phyloP scores from a whole-genome alignment of 2,888 invertebrate genomes.

The Holacanthella duospinosa region DNA sequence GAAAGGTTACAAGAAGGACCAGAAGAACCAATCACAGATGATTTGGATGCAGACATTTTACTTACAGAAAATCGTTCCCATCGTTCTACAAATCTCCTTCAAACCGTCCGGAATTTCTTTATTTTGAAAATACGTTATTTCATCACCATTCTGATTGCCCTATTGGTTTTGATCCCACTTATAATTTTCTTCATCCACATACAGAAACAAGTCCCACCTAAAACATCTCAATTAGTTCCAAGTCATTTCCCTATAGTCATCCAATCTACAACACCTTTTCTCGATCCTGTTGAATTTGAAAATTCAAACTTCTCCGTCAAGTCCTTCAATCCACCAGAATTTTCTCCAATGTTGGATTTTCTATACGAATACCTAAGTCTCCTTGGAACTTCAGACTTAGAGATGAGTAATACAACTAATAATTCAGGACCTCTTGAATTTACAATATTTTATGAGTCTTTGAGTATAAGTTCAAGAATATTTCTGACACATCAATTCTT shows the following conservation, averaged over 20 bases:
- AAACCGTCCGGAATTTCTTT: not conserved
- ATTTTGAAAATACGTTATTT: not conserved
- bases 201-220: not conserved
- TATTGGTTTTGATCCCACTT: not conserved
- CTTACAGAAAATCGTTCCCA: not conserved
- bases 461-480: not conserved
- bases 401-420: not conserved
- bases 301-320: not conserved
- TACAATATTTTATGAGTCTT: not conserved
- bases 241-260: not conserved
- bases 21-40: constrained; percentile 3
- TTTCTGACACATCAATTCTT: not conserved
- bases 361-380: not conserved
- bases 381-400: not conserved
- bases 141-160: not conserved
- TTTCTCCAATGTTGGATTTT: not conserved
- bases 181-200: not conserved
- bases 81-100: not conserved
- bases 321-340: not conserved
- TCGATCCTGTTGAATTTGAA: not conserved
- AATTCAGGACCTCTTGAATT: not conserved
- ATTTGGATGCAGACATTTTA: not conserved
- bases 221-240: too few species aligned
- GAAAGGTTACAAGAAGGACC: not conserved
- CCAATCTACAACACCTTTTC: not conserved